Evolutionary conservation across 2,797 vertebrate genomes (phyloP).

Genomic region (Carduelis carduelis): DNA sequence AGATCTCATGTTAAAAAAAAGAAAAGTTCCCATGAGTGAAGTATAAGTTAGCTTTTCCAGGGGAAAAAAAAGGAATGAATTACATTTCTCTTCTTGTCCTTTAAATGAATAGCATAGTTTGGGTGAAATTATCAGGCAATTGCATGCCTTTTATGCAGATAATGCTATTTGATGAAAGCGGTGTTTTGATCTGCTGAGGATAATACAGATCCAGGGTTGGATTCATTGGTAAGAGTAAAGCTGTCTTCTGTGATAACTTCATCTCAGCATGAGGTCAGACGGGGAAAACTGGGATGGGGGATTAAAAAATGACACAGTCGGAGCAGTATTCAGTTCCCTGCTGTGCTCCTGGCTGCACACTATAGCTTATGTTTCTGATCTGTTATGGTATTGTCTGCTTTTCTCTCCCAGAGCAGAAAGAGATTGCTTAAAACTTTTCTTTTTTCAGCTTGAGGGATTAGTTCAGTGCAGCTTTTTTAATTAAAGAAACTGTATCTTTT

Average conservation of each 20-base stretch:
- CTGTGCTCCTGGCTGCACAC: conserved; percentile 86
- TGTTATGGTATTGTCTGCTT: conserved; percentile 93
- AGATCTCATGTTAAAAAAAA: conserved; percentile 76
- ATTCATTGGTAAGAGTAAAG: conserved; percentile 94
- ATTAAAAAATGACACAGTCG: conserved; percentile 93
- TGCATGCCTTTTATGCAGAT: conserved; percentile 98
- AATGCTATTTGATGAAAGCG: conserved; percentile 95
- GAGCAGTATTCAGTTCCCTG: conserved; percentile 90
- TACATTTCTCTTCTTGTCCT: conserved; percentile 86
- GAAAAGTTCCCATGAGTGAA: conserved; percentile 80
- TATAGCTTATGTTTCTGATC: conserved; percentile 94
- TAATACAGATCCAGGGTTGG: conserved; percentile 86
- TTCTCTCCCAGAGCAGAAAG: conserved; percentile 86
- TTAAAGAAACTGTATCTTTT: conserved; percentile 93
- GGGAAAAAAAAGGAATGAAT: conserved; percentile 76
- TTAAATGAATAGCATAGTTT: conserved; percentile 92
- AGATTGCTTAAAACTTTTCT: conserved; percentile 83
- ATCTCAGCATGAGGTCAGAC: conserved; percentile 96
- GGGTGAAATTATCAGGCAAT: conserved; percentile 93
- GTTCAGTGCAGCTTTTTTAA: conserved; percentile 91
- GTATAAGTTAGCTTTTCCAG: conserved; percentile 75
- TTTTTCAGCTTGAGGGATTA: conserved; percentile 89
- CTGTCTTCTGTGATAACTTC: conserved; percentile 99
- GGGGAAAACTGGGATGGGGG: conserved; percentile 92
- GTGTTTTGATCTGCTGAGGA: conserved; percentile 94